Conservation (phyloP, 2,888 invertebrate species). For the Oscheius myriophilus region DNA sequence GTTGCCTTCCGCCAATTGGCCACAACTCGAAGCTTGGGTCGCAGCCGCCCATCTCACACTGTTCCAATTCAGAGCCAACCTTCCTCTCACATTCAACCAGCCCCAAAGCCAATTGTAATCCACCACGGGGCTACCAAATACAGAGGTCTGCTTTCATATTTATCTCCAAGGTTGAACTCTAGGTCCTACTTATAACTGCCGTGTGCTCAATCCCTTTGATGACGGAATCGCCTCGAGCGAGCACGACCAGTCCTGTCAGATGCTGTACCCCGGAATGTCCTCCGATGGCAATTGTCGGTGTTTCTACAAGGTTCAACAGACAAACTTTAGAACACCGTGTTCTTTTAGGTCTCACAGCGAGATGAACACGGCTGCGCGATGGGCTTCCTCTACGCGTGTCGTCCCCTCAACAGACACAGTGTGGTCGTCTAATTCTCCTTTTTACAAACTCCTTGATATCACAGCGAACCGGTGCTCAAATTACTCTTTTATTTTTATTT, state of each 20-base stretch:
- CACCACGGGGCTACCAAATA: slow-evolving; percentile 33
- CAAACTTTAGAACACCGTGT: neutral
- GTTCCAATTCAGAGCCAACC: slow-evolving; percentile 2
- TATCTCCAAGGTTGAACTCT: no score
- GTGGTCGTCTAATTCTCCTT: slow-evolving; percentile 32
- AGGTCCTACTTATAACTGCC: slow-evolving; percentile 54
- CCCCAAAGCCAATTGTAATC: slow-evolving; percentile 50
- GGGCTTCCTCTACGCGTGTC: slow-evolving; percentile 51
- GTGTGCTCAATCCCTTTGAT: slow-evolving; percentile 50
- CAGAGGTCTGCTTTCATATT: slow-evolving; percentile 11
- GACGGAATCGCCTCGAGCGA: slow-evolving; percentile 44
- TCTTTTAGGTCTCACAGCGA: slow-evolving; percentile 49
- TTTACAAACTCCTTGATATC: neutral
- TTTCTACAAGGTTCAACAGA: slow-evolving; percentile 41
- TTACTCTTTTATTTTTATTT: neutral
- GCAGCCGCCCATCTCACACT: no score
- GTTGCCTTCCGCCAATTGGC: neutral
- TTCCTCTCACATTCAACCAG: slow-evolving; percentile 25
- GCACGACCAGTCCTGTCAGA: slow-evolving; percentile 46
- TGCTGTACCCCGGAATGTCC: slow-evolving; percentile 53
- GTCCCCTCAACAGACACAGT: slow-evolving; percentile 34
- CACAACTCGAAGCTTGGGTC: no score
- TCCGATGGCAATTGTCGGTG: slow-evolving; percentile 46
- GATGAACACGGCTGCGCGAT: slow-evolving; percentile 51
- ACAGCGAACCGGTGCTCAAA: neutral